Conservation (phyloP, 2,888 invertebrate species). For the Mongoloraphidia duomilia region DNA sequence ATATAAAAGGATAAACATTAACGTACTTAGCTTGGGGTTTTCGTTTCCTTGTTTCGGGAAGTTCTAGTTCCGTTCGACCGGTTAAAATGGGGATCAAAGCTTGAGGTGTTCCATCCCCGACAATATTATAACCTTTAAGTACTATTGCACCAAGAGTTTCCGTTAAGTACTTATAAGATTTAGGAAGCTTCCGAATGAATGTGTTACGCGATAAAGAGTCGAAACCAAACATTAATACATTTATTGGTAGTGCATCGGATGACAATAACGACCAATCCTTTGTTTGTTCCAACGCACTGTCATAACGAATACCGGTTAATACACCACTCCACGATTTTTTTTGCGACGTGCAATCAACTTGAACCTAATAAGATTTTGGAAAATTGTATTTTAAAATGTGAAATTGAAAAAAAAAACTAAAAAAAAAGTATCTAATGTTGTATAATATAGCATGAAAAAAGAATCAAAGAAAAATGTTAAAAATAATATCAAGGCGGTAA, state of each 20-base stretch:
- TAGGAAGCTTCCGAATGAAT: constrained; percentile 63
- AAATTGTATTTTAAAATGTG: too few species aligned
- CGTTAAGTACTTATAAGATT: constrained; percentile 53
- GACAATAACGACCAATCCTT: constrained; percentile 35
- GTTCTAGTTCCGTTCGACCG: constrained; percentile 69
- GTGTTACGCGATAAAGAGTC: constrained; percentile 79
- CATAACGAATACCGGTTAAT: constrained; percentile 43
- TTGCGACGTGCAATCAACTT: constrained; percentile 44
- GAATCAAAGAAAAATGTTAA: too few species aligned
- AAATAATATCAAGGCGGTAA: too few species aligned
- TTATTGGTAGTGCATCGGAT: constrained; percentile 36
- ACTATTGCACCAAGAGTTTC: constrained; percentile 45
- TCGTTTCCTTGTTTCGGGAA: constrained; percentile 70
- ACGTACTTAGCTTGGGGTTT: constrained; percentile 47
- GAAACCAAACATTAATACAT: constrained; percentile 74
- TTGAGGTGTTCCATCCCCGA: constrained; percentile 77
- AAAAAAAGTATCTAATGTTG: not conserved
- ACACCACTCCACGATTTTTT: constrained; percentile 43
- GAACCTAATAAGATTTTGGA: constrained; percentile 28
- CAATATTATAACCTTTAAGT: constrained; percentile 64
- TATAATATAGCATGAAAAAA: too few species aligned
- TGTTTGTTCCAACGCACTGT: constrained; percentile 29
- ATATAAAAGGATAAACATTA: constrained; percentile 72
- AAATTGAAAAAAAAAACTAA: constrained; percentile 9
- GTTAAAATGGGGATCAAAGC: constrained; percentile 79